A percentile compares a stretch with the other conserved stretches of the same genome.
Evolutionary conservation across 2,797 vertebrate genomes (phyloP).

Genomic region (Mormyrops boulengeri): DNA sequence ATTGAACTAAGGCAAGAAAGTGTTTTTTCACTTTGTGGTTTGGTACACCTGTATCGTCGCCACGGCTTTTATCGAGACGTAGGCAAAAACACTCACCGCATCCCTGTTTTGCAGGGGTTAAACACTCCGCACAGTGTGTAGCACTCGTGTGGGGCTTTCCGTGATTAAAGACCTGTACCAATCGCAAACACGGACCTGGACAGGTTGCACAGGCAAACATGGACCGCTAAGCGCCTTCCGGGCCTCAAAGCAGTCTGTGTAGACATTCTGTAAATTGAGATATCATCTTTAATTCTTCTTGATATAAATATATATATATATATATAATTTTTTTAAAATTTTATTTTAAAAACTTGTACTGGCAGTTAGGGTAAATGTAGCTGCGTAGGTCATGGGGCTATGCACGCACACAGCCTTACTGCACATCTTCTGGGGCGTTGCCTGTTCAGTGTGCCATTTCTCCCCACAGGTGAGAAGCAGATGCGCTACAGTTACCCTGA

Average conservation of each 20-base stretch:
- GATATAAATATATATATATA: neutral
- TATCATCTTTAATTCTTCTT: neutral
- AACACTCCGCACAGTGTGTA: slow-evolving; percentile 43
- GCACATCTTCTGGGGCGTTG: neutral
- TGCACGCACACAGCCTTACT: neutral
- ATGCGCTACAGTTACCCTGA: slow-evolving; percentile 86
- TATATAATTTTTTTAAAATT: neutral
- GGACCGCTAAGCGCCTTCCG: neutral
- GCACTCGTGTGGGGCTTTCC: slow-evolving; percentile 65
- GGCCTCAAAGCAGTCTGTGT: neutral
- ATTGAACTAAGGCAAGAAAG: neutral
- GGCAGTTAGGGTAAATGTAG: neutral
- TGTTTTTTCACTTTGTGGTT: slow-evolving; percentile 65
- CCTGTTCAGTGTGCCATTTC: neutral
- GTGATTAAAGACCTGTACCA: slow-evolving; percentile 42
- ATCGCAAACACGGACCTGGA: neutral
- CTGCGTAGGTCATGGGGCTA: neutral
- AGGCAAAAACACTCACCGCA: slow-evolving; percentile 63
- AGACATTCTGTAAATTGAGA: neutral
- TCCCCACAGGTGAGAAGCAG: slow-evolving; percentile 85
- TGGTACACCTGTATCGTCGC: slow-evolving; percentile 66
- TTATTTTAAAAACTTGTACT: neutral
- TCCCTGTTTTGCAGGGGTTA: slow-evolving; percentile 68
- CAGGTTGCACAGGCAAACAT: neutral
- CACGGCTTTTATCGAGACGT: slow-evolving; percentile 60